These are phyloP conservation scores for Natrix natrix DNA, from an alignment of 2,797 vertebrate species.

Conservation along the genomic window DNA sequence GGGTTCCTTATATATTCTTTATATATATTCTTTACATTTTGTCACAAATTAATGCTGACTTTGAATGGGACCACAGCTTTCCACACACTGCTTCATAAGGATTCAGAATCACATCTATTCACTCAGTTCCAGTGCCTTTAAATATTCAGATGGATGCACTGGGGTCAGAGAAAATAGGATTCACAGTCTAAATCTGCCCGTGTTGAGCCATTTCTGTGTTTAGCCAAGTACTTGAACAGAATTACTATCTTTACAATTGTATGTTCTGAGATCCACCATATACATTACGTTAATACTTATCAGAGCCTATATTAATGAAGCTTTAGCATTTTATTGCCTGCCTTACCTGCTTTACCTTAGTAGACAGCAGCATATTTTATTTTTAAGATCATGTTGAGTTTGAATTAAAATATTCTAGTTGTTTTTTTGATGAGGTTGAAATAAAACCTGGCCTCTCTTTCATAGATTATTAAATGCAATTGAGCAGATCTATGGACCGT, in stretches of 20 bases:
- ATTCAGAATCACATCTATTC: not conserved
- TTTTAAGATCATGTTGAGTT: not conserved
- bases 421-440: constrained; percentile 14
- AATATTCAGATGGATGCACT: not conserved
- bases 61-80: not conserved
- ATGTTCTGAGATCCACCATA: not conserved
- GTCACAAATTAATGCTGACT: not conserved
- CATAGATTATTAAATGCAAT: constrained; percentile 19
- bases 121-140: not conserved
- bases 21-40: too few species aligned
- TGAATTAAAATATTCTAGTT: not conserved
- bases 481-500: not conserved
- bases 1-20: not conserved
- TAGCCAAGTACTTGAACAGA: not conserved
- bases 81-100: not conserved
- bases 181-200: not conserved
- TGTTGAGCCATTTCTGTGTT: not conserved
- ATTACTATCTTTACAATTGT: not conserved
- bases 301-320: not conserved
- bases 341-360: not conserved
- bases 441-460: constrained; percentile 7
- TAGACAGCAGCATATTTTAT: not conserved
- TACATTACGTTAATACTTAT: not conserved
- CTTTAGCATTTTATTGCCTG: not conserved
- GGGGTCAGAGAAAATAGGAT: not conserved